These are phyloP conservation scores for Isichthys henryi DNA, from an alignment of 2,113 vertebrate species.

Conservation along the genomic window DNA sequence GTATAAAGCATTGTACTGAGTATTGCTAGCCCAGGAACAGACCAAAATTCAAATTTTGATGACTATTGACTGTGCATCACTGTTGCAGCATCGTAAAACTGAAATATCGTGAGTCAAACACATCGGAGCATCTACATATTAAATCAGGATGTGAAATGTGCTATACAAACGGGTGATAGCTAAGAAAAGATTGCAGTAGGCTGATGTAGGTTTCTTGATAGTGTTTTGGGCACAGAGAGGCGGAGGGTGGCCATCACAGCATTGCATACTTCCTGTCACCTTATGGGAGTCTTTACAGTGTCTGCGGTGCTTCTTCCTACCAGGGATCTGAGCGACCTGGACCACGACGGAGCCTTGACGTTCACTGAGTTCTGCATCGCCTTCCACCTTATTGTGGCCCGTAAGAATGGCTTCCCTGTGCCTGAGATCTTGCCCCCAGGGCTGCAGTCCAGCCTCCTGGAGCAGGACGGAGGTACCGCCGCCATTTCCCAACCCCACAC, in stretches of 20 bases:
- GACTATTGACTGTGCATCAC: neutral
- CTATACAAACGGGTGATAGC: neutral
- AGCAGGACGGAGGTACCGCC: slow-evolving; percentile 41
- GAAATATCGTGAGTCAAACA: too few relatives aligned
- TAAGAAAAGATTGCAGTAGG: neutral
- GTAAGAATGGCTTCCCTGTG: slow-evolving; percentile 86
- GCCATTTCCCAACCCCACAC: neutral
- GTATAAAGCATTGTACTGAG: too few relatives aligned
- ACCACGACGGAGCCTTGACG: slow-evolving; percentile 81
- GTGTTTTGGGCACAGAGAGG: neutral
- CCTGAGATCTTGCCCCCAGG: slow-evolving; percentile 78
- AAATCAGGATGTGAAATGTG: neutral
- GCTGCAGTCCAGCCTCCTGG: slow-evolving; percentile 62
- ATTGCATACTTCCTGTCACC: neutral
- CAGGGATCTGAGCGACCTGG: slow-evolving; percentile 91
- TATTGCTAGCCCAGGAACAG: too few relatives aligned
- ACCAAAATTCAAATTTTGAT: neutral
- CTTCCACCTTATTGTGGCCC: slow-evolving; percentile 89
- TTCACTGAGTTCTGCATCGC: slow-evolving; percentile 86
- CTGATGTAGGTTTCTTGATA: neutral
- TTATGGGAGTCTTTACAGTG: neutral
- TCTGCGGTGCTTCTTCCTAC: neutral
- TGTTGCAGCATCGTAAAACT: too few relatives aligned
- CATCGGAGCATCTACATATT: neutral
- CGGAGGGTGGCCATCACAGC: neutral